These are phyloP conservation scores for Chrysocyon brachyurus DNA, from an alignment of 2,797 vertebrate species.

Conservation along the genomic window DNA sequence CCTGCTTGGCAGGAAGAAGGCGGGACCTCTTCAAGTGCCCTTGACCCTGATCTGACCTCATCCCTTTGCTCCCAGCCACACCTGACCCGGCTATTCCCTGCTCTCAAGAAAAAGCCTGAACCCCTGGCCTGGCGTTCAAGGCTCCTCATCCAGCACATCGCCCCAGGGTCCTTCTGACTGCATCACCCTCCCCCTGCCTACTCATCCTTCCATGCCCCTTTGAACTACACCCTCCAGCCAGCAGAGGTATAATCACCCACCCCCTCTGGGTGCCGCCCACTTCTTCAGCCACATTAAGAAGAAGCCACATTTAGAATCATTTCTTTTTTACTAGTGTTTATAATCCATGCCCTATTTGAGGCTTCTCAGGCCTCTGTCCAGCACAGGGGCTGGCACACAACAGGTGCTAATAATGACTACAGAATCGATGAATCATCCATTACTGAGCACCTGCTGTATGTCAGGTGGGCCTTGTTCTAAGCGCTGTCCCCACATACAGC, in stretches of 20 bases:
- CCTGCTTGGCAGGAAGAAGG: background rate
- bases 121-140: background rate
- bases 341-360: background rate
- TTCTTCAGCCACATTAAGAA: too few relatives aligned
- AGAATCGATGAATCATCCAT: background rate
- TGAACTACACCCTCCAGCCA: background rate
- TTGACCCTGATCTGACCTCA: background rate
- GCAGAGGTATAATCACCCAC: background rate
- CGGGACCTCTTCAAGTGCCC: background rate
- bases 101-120: background rate
- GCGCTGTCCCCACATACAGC: fast-evolving
- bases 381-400: background rate
- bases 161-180: background rate
- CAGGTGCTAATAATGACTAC: background rate
- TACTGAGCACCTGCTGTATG: background rate
- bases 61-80: background rate
- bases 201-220: background rate
- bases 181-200: background rate
- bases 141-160: background rate
- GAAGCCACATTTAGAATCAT: background rate
- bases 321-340: too few relatives aligned
- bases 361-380: background rate
- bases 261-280: too few relatives aligned
- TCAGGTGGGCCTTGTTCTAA: background rate
- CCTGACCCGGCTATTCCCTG: background rate